Base-by-base conservation (phyloP, 2,113 vertebrate species). In the Mixornis gularis region DNA sequence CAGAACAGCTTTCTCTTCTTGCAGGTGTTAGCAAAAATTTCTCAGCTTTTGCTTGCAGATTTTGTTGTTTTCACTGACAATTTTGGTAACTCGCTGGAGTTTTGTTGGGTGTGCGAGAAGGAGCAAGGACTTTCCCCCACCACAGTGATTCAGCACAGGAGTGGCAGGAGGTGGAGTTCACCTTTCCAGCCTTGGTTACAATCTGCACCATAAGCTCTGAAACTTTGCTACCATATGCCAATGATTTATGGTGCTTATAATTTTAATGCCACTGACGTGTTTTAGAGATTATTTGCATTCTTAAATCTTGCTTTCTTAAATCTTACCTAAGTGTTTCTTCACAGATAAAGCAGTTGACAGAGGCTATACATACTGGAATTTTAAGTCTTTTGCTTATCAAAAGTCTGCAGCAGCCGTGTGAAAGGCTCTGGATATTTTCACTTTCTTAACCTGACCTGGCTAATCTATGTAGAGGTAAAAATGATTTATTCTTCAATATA, bases 101-200 rank as follows among this genome's bases (percentile, higher is more conserved):
- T 85, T 8, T 89, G n/a, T 73, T 96, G 87, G 48, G 60, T 74
- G 36, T 66, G 74, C 0, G 1, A 83, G 38, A 74, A 91, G 59
- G 71, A 91, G 44, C 34, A 36, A 95, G 85, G 81, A 93, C 92
- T 95, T 96, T 89, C 55, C 76, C 85, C 71, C 0, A 6, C 40
- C 0, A 5, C 11, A 10, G 36, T 94, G 91, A 94, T 85, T 94
- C 89, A 91, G 68, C 77, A 32, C 60, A 87, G 91, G 95, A 94
- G 89, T 82, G 92, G 87, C 82, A 84, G 80, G 66, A 90, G 90
- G 90, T 79, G 85, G 92, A 79, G 92, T 83, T 92, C 38, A 32
- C 7, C 5, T 89, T 89, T 90, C 84, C 55, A 94, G 84, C 44
- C 55, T 24, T 52, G n/a, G 66, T 73, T 90, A 40, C 32, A 7